Percentiles rank a stretch among this genome's conserved stretches.
Evolutionary conservation across 2,888 invertebrate genomes (phyloP).

Genomic region (Schrankia costaestrigalis): DNA sequence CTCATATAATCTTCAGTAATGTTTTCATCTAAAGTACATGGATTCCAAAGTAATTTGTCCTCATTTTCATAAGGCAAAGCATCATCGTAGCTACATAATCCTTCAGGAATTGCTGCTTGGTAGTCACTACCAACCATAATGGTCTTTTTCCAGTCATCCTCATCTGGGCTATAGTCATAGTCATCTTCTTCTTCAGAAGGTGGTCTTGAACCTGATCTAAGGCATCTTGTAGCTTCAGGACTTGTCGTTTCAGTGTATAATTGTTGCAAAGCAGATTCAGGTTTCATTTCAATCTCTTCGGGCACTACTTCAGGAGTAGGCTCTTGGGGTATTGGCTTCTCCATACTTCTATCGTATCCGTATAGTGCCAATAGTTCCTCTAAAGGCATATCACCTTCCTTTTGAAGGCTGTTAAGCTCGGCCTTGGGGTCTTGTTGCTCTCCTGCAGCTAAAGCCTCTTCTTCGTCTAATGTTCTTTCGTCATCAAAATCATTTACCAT

Average conservation of each 20-base stretch:
- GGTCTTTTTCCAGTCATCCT: constrained; percentile 95
- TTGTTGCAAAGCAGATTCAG: constrained; percentile 74
- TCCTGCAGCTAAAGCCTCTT: constrained; percentile 95
- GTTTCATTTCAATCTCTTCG: constrained; percentile 60
- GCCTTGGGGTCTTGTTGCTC: constrained; percentile 91
- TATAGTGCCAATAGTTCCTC: constrained; percentile 95
- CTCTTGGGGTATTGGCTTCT: constrained; percentile 57
- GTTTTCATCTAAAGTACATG: constrained; percentile 85
- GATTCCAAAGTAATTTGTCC: constrained; percentile 96
- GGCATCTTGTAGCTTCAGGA: constrained; percentile 68
- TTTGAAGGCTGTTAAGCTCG: constrained; percentile 93
- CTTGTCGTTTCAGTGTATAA: constrained; percentile 63
- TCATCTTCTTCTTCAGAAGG: constrained; percentile 92
- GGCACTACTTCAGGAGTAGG: constrained; percentile 53
- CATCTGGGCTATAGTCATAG: constrained; percentile 90
- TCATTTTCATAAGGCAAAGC: constrained; percentile 97
- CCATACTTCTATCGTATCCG: constrained; percentile 83
- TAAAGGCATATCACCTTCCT: constrained; percentile 97
- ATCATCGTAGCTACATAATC: constrained; percentile 94
- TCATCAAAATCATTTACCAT: constrained; percentile 99
- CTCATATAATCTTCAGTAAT: constrained; percentile 90
- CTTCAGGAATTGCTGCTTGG: constrained; percentile 96
- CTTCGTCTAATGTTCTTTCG: constrained; percentile 97
- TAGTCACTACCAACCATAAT: constrained; percentile 97
- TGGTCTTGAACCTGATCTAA: constrained; percentile 84